Evolutionary conservation across 2,797 vertebrate genomes (phyloP), one percentile per base, ranked within the genome.

Genomic region (Gymnocypris eckloni): DNA sequence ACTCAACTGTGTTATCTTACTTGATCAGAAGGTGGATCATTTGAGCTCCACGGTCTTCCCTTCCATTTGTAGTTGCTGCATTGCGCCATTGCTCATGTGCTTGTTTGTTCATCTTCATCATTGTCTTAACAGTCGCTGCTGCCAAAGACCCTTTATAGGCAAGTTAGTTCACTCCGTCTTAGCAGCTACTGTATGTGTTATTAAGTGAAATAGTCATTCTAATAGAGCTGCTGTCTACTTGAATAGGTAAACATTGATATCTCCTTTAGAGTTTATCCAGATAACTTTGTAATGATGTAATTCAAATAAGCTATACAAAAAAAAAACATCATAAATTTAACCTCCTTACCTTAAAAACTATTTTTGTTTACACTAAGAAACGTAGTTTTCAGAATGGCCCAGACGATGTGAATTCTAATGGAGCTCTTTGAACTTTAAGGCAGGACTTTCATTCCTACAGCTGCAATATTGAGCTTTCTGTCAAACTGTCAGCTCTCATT

Each of bases 401-500:
- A 67, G 7, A 50, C 15, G 33, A 28, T 33, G 15, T 45, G 6
- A 18, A 50, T 73, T 16, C 13, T 16, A 73, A 48, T 48, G n/a
- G n/a, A 1, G 22, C 22, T 4, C 22, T 64, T 25, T 73, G n/a
- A 28, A 13, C 13, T 25, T 48, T 13, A 73, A 73, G 41, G 8
- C 15, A 75, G 25, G 45, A 75, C 71, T 50, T 75, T 8, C 72
- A 52, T 75, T 33, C 4, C 25, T 75, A 20, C 8, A 52, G 48
- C 48, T 75, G 48, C 72, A 33, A 5, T 28, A 10, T 33, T 52
- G 70, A 72, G 41, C 8, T 13, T 72, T 33, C 50, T 33, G 25
- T 75, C n/a, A 50, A 75, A 75, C 25, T 2, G 45, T 50, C 71
- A 50, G 45, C n/a, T 73, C 71, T 73, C n/a, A 48, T 28, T 50